These are phyloP conservation scores for Arvicola amphibius DNA, from an alignment of 2,797 vertebrate species.

Conservation along the genomic window DNA sequence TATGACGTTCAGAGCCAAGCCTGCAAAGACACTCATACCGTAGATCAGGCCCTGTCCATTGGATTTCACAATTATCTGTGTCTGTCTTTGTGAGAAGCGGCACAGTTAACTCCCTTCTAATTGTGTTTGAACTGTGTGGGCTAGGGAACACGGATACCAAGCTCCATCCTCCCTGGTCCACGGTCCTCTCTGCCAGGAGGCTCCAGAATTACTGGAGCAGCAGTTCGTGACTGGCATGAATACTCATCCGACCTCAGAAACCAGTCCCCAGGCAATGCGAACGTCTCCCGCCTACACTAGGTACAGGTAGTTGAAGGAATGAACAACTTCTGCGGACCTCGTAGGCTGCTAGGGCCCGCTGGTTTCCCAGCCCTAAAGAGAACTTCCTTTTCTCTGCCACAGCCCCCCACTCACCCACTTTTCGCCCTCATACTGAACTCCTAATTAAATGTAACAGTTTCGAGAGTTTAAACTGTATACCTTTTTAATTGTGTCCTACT, in stretches of 20 bases:
- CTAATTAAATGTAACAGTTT: constrained; percentile 83
- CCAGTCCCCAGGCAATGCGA: constrained; percentile 25
- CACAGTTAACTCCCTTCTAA: constrained; percentile 73
- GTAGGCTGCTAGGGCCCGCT: not conserved
- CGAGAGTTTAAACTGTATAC: constrained; percentile 82
- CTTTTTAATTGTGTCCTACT: constrained; percentile 87
- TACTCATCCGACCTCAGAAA: constrained; percentile 57
- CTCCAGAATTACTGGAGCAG: constrained; percentile 53
- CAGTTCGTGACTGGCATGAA: constrained; percentile 16
- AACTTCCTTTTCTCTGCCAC: constrained; percentile 55
- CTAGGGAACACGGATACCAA: not conserved
- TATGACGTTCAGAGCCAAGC: constrained; percentile 68
- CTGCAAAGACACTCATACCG: constrained; percentile 65
- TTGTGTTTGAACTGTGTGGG: constrained; percentile 67
- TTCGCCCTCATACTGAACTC: constrained; percentile 70
- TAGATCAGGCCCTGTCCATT: constrained; percentile 62
- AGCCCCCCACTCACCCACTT: not conserved
- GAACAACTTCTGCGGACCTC: not conserved
- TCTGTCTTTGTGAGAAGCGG: constrained; percentile 65
- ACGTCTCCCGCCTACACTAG: not conserved
- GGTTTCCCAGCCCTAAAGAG: constrained; percentile 20
- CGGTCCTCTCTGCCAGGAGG: constrained; percentile 7
- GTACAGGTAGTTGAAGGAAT: constrained; percentile 32
- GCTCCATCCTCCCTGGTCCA: not conserved
- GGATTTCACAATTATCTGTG: constrained; percentile 75